These are phyloP conservation scores for Drosophila neonasuta DNA, from an alignment of 2,888 invertebrate species.

Conservation along the genomic window DNA sequence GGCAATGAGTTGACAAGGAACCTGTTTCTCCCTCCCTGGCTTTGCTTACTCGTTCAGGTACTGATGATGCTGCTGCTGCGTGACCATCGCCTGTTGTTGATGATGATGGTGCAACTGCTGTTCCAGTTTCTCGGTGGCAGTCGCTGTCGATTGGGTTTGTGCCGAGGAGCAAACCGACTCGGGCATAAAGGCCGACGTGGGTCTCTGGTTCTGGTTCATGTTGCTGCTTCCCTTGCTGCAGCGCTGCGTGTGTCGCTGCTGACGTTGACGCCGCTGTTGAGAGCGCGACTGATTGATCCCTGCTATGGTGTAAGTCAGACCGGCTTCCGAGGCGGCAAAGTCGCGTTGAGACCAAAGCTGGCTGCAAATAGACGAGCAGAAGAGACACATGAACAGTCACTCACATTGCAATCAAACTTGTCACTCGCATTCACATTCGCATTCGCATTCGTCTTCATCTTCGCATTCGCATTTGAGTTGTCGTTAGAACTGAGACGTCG, in stretches of 20 bases:
- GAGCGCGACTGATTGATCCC: constrained; percentile 72
- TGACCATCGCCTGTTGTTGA: constrained; percentile 69
- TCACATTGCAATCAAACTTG: neutral
- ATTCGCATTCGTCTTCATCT: constrained; percentile 8
- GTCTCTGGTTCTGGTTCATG: constrained; percentile 59
- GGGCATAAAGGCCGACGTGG: constrained; percentile 69
- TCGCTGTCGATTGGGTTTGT: constrained; percentile 79
- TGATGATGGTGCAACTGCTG: constrained; percentile 72
- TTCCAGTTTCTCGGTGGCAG: constrained; percentile 77
- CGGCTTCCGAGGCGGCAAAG: constrained; percentile 80
- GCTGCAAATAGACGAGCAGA: constrained; percentile 38
- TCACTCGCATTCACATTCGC: neutral
- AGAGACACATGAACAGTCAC: neutral
- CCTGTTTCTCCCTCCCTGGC: neutral
- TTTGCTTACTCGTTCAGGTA: constrained; percentile 68
- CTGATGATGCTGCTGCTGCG: constrained; percentile 70
- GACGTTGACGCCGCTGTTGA: constrained; percentile 68
- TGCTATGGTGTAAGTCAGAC: constrained; percentile 81
- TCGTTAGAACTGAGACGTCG: constrained; percentile 30
- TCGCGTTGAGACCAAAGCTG: constrained; percentile 80
- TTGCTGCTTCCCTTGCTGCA: constrained; percentile 60
- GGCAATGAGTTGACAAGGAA: neutral
- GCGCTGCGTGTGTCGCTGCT: constrained; percentile 66
- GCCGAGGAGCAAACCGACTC: constrained; percentile 80
- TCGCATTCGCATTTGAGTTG: constrained; percentile 41